Conservation (phyloP, 53 echinoderm and acorn worm species). For the Holothuria leucospilota region DNA sequence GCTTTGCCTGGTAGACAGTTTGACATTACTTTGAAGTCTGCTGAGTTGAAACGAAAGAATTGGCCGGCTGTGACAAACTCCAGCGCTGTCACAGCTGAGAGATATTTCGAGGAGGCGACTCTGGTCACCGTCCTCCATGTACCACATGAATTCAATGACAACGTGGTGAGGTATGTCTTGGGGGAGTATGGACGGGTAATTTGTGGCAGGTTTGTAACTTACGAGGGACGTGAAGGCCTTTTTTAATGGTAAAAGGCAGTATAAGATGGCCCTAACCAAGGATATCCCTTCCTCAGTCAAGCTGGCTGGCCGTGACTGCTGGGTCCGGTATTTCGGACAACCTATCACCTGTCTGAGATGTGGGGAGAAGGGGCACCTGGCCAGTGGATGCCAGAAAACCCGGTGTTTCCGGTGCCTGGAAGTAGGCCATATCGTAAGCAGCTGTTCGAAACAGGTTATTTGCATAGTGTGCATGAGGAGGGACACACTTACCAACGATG, state of each 20-base stretch:
- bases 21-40: neutral
- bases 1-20: too few species aligned
- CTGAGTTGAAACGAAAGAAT: neutral
- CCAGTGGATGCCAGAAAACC: constrained; percentile 11
- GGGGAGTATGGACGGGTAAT: constrained; percentile 46
- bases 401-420: constrained; percentile 42
- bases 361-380: constrained; percentile 27
- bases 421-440: constrained; percentile 36
- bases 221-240: neutral
- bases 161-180: neutral
- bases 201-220: constrained; percentile 14
- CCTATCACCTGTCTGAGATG: constrained; percentile 49
- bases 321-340: constrained; percentile 47
- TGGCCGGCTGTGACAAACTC: neutral
- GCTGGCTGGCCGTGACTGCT: constrained; percentile 35
- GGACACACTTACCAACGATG: too few species aligned
- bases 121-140: constrained; percentile 5
- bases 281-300: constrained; percentile 41
- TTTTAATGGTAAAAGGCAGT: constrained; percentile 50
- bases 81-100: too few species aligned
- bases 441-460: too few species aligned
- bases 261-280: constrained; percentile 23
- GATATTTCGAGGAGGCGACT: constrained; percentile 38
- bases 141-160: too few species aligned
- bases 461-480: too few species aligned